Evolutionary conservation across 2,888 invertebrate species (phyloP).

Genomic region (Troides aeacus): DNA sequence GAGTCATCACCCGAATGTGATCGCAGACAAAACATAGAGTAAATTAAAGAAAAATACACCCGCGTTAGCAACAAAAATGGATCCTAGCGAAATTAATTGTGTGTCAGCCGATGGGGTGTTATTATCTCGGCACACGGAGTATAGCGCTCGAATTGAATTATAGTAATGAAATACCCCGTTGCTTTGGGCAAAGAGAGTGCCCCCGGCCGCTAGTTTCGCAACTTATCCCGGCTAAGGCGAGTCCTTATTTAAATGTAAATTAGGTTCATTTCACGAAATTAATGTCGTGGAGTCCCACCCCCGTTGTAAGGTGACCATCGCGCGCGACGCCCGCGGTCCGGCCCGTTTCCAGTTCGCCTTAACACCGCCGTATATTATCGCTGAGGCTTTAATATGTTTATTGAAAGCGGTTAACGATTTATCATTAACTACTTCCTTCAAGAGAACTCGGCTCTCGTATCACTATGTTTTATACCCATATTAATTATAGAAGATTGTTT

Average conservation of each 20-base stretch:
- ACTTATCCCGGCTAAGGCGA: slow-evolving; percentile 79
- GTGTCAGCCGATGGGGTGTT: slow-evolving; percentile 31
- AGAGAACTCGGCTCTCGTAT: not conserved
- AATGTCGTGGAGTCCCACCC: slow-evolving; percentile 85
- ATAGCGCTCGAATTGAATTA: slow-evolving; percentile 75
- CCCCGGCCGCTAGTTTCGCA: slow-evolving; percentile 78
- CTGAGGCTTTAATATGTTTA: not conserved
- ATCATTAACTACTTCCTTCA: not conserved
- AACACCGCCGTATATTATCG: slow-evolving; percentile 1
- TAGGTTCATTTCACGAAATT: slow-evolving; percentile 94
- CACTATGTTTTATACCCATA: not conserved
- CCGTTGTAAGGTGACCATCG: slow-evolving; percentile 61
- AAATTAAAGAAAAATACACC: slow-evolving; percentile 25
- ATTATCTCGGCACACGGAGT: slow-evolving; percentile 41
- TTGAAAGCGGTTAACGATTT: slow-evolving; percentile 2
- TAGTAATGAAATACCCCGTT: slow-evolving; percentile 75
- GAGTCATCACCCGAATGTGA: too few relatives aligned
- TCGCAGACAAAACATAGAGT: slow-evolving; percentile 1
- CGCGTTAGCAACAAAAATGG: slow-evolving; percentile 15
- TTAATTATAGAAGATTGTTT: not conserved
- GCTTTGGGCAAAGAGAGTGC: slow-evolving; percentile 72
- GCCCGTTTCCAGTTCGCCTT: slow-evolving; percentile 27
- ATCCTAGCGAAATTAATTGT: slow-evolving; percentile 30
- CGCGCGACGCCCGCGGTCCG: slow-evolving; percentile 39
- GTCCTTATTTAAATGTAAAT: slow-evolving; percentile 94